These are phyloP conservation scores for Pterocles orientalis DNA, from an alignment of 2,113 vertebrate species.

Conservation along the genomic window DNA sequence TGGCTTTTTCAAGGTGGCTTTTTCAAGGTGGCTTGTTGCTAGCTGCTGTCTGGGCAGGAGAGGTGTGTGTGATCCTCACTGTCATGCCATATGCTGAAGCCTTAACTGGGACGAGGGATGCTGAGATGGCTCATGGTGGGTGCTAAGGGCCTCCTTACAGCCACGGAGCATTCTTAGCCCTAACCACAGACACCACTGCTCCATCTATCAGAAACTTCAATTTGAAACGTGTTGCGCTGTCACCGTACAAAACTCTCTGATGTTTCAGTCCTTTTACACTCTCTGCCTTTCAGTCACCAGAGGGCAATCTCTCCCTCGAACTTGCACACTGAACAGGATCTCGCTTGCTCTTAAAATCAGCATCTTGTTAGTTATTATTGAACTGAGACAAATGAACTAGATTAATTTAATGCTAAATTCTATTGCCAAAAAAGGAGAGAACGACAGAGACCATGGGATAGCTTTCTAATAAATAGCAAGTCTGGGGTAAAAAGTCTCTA, in stretches of 20 bases:
- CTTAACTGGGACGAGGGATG: neutral
- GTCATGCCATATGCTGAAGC: neutral
- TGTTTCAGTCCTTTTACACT: neutral
- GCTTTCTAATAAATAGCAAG: conserved; percentile 26
- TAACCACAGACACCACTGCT: neutral
- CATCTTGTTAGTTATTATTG: neutral
- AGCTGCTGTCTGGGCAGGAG: neutral
- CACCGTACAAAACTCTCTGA: neutral
- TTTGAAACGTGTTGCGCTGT: neutral
- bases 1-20: neutral
- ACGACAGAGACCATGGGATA: neutral
- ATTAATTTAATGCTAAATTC: neutral
- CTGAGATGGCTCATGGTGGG: neutral
- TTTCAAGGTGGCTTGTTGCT: neutral
- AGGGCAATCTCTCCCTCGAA: conserved; percentile 20
- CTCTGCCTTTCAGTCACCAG: neutral
- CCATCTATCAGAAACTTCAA: neutral
- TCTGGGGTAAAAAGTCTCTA: neutral
- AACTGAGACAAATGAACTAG: neutral
- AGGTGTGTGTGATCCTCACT: neutral
- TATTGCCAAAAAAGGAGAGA: neutral
- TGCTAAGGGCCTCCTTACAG: neutral
- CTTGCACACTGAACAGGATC: accelerated
- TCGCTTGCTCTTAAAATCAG: neutral
- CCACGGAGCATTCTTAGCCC: neutral